A percentile compares a stretch with the other conserved stretches of the same genome.
These are phyloP conservation scores for Pachypeltis micranthus DNA, from an alignment of 1,140 invertebrate species.

Conservation along the genomic window DNA sequence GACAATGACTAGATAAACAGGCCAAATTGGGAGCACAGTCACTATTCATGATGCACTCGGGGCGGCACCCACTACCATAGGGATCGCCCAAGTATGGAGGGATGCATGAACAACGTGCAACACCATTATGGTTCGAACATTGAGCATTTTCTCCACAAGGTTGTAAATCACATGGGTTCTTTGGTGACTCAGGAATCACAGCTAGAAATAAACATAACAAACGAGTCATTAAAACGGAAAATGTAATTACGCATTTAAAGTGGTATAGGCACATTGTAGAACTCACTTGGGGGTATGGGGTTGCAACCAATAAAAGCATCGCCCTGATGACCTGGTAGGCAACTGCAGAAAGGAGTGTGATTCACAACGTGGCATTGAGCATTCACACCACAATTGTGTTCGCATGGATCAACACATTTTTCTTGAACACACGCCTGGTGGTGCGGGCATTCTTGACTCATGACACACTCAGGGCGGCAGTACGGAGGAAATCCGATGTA, in stretches of 20 bases:
- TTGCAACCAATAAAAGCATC: conserved; percentile 70
- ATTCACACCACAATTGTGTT: conserved; percentile 60
- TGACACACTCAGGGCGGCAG: conserved; percentile 45
- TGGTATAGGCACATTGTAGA: not conserved
- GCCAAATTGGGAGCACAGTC: conserved; percentile 67
- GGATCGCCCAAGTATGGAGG: conserved; percentile 64
- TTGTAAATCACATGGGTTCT: conserved; percentile 61
- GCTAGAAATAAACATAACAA: conserved; percentile 24
- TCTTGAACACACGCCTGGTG: conserved; percentile 67
- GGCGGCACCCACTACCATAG: conserved; percentile 42
- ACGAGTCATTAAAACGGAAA: conserved; percentile 4
- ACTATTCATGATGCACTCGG: conserved; percentile 64
- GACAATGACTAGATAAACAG: conserved; percentile 72
- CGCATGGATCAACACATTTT: conserved; percentile 66
- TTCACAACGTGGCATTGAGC: conserved; percentile 68
- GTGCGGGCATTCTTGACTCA: conserved; percentile 44
- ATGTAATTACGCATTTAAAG: not conserved
- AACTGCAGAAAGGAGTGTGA: conserved; percentile 69
- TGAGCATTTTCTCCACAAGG: conserved; percentile 72
- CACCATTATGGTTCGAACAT: conserved; percentile 53
- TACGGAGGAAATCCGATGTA: conserved; percentile 45
- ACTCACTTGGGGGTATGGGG: conserved; percentile 36
- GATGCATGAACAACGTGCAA: conserved; percentile 63
- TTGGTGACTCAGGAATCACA: conserved; percentile 29
- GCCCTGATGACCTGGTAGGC: conserved; percentile 58